phyloP scores from a whole-genome alignment of 2,888 invertebrate genomes.

The Sepiola atlantica region DNA sequence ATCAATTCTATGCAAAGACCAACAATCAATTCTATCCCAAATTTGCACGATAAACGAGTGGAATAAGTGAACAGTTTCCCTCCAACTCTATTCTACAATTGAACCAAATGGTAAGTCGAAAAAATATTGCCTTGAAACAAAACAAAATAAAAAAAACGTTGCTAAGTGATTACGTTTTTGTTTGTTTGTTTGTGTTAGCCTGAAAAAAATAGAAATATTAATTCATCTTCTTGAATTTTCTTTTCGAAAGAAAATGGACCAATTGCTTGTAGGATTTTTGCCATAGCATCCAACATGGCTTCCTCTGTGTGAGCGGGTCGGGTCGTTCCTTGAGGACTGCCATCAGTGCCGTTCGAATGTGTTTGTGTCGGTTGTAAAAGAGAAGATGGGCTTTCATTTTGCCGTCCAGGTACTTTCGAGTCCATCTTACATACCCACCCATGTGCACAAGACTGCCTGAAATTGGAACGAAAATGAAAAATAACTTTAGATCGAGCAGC shows the following conservation, averaged over 20 bases:
- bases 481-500: too few relatives aligned
- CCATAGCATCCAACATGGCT: constrained; percentile 45
- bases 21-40: too few relatives aligned
- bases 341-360: neutral
- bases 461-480: neutral
- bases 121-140: neutral
- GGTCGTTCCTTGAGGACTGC: constrained; percentile 13
- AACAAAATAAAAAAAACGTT: too few relatives aligned
- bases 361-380: neutral
- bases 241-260: neutral
- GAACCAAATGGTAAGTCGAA: too few relatives aligned
- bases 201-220: neutral
- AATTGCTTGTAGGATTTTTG: neutral
- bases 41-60: too few relatives aligned
- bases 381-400: constrained; percentile 37
- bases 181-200: neutral
- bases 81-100: too few relatives aligned
- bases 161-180: neutral
- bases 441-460: constrained; percentile 32
- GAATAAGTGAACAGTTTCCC: too few relatives aligned
- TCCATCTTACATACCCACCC: constrained; percentile 2
- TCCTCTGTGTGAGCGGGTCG: neutral
- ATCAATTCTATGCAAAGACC: too few relatives aligned
- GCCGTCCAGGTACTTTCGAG: neutral
- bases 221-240: neutral